Evolutionary conservation across 2,113 vertebrate species (phyloP), one percentile per base, ranked within the genome.

Genomic region (Ciconia maguari): DNA sequence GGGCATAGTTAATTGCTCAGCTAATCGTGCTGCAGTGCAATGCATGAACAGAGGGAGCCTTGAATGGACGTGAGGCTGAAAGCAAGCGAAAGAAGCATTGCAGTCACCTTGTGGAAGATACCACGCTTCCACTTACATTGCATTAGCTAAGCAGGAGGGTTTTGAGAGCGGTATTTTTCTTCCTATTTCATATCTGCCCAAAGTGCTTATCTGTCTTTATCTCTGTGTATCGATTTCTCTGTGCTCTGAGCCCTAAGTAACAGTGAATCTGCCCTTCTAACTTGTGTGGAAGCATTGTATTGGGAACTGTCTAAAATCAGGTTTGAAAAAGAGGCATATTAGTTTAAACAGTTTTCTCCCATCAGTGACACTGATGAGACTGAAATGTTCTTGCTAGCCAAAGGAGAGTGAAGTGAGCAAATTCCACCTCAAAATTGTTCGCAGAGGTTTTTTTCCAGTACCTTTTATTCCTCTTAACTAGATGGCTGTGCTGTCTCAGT

Each of bases 161-260:
- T 64, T 86, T 71, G 62, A 81, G n/a, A 84, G 16, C 3, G 2
- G 11, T 76, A 4, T 62, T 94, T 94, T 83, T 57, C 30, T 75
- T 89, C 34, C 41, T 66, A 10, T 93, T 94, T 95, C 52, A 57
- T 96, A 83, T 79, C 49, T 6, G 6, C 49, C 29, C 41, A 51
- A 89, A 93, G 61, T n/a, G 42, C 41, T 92, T 89, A 54, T 89
- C 61, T 64, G 55, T 87, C 80, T 95, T 94, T 83, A 64, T 89
- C 44, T 89, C 24, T 20, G 11, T 38, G 38, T 79, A 85, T 94
- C 87, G 61, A 87, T 89, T 95, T 93, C 38, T 75, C 19, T 38
- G 11, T 69, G n/a, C 57, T 83, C 26, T 2, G 3, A 90, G 36
- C 42, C 60, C 46, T 61, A 51, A 78, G 19, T 54, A 93, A 55